These are phyloP conservation scores for Lasioglossum lativentre DNA, from an alignment of 2,888 invertebrate species.

Conservation along the genomic window DNA sequence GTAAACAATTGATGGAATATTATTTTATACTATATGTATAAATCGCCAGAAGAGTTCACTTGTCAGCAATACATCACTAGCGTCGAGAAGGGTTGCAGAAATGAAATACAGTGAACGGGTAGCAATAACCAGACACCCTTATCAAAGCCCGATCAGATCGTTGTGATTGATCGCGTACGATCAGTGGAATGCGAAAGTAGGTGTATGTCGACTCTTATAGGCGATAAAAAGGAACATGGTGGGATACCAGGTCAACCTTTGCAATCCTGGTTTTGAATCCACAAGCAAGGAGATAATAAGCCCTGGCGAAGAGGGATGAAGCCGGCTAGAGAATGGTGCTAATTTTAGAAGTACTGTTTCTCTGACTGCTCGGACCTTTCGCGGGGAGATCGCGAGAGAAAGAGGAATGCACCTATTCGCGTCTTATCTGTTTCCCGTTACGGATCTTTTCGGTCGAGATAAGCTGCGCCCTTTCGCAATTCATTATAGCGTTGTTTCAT, in stretches of 20 bases:
- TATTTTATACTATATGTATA: too few species aligned
- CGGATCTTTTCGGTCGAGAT: neutral
- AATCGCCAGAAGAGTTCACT: too few species aligned
- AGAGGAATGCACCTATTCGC: constrained; percentile 11
- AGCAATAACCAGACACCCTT: constrained; percentile 14
- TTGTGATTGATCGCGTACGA: constrained; percentile 36
- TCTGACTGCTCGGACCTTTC: constrained; percentile 20
- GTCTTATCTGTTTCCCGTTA: constrained; percentile 15
- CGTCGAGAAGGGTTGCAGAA: neutral
- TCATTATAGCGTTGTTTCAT: constrained; percentile 8
- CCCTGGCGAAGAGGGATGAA: constrained; percentile 48
- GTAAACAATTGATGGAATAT: too few species aligned
- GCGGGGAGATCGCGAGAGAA: constrained; percentile 16
- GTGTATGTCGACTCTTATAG: constrained; percentile 3
- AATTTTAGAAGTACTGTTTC: constrained; percentile 57
- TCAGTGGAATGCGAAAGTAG: constrained; percentile 29
- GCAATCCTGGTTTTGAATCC: constrained; percentile 46
- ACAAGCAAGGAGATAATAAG: constrained; percentile 49
- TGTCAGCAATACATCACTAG: neutral
- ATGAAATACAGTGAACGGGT: constrained; percentile 12
- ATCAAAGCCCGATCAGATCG: constrained; percentile 9
- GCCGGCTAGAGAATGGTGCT: constrained; percentile 47
- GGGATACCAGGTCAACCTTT: constrained; percentile 49
- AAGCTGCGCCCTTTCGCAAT: neutral
- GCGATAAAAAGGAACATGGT: neutral